Conservation (phyloP, 1,140 invertebrate species). For the Andrena cerasifolii region DNA sequence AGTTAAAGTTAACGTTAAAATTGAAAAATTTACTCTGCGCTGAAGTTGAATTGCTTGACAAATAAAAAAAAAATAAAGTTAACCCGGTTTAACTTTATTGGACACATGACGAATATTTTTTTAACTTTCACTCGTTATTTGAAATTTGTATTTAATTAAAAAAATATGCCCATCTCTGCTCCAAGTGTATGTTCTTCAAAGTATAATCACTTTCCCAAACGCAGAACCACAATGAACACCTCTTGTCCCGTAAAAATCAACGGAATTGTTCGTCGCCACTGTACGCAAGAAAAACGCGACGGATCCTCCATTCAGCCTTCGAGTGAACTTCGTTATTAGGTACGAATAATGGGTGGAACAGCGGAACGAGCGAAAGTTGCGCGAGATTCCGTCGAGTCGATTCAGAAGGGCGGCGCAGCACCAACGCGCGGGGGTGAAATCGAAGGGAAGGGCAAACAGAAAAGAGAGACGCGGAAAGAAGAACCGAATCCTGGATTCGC, state of each 20-base stretch:
- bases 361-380: constrained; percentile 49
- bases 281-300: constrained; percentile 30
- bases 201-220: no score
- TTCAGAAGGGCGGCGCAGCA: constrained; percentile 49
- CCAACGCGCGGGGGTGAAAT: constrained; percentile 28
- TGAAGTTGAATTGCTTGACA: no score
- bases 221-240: no score
- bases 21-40: no score
- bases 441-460: background rate
- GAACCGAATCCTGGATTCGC: constrained; percentile 62
- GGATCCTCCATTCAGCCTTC: constrained; percentile 36
- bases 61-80: no score
- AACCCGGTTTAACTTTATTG: no score
- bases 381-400: constrained; percentile 49
- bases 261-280: constrained; percentile 23
- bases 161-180: no score
- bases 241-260: background rate
- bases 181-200: no score
- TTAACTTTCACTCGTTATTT: no score
- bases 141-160: no score
- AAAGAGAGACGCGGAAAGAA: constrained; percentile 29
- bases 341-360: constrained; percentile 4
- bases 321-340: constrained; percentile 63
- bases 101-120: no score
- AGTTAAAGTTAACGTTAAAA: no score